A percentile compares a stretch with the other conserved stretches of the same genome.
Evolutionary conservation across 2,888 invertebrate species (phyloP).

Genomic region (Cepaea hortensis): DNA sequence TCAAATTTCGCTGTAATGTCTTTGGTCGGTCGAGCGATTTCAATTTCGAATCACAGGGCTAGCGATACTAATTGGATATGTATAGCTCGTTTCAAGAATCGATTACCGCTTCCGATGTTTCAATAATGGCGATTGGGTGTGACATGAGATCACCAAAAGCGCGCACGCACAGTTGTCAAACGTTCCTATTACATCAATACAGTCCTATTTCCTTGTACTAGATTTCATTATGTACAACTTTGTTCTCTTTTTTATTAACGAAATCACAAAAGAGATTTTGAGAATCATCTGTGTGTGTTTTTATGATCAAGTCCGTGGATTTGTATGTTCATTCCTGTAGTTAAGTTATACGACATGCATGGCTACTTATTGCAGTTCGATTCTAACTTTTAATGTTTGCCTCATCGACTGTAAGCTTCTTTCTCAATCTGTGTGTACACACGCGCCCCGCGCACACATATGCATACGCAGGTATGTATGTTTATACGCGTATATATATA

Average conservation of each 20-base stretch:
- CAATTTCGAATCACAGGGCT: constrained; percentile 36
- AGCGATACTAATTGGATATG: constrained; percentile 46
- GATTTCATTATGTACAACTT: not conserved
- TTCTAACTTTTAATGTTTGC: too few species aligned
- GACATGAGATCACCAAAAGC: constrained; percentile 20
- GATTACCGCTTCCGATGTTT: constrained; percentile 28
- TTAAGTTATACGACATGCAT: too few species aligned
- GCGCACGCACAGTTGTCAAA: constrained; percentile 6
- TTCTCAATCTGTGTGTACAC: too few species aligned
- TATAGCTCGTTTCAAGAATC: constrained; percentile 36
- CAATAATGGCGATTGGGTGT: constrained; percentile 38
- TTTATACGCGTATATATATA: too few species aligned
- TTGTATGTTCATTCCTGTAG: too few species aligned
- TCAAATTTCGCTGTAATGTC: constrained; percentile 43
- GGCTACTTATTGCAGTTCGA: too few species aligned
- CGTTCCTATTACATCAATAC: not conserved
- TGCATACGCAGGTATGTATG: too few species aligned
- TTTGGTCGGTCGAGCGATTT: constrained; percentile 40
- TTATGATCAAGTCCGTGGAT: too few species aligned
- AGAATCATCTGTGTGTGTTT: not conserved
- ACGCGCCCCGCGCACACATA: too few species aligned
- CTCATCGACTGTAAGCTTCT: too few species aligned
- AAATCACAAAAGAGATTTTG: not conserved
- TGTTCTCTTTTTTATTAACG: not conserved
- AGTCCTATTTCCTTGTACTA: not conserved